phyloP scores from a whole-genome alignment of 2,113 vertebrate genomes.

The Cololabis saira region DNA sequence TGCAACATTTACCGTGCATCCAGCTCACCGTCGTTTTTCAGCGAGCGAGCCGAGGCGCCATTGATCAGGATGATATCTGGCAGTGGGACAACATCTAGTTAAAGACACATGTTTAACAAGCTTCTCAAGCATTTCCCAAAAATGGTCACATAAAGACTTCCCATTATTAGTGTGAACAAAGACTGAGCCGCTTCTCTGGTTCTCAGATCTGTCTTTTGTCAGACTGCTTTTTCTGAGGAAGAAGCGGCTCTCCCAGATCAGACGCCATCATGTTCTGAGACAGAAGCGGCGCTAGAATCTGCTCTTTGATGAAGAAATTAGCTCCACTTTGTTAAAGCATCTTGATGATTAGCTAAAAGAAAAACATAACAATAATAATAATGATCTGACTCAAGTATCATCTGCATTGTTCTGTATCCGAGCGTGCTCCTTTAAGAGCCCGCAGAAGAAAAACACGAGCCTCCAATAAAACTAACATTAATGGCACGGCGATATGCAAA shows the following conservation, averaged over 20 bases:
- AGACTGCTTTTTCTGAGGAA: conserved; percentile 43
- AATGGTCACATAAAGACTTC: conserved; percentile 60
- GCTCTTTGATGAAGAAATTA: conserved; percentile 52
- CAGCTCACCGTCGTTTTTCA: conserved; percentile 50
- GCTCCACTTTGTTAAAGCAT: conserved; percentile 45
- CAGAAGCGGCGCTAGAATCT: conserved; percentile 23
- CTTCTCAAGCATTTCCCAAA: conserved; percentile 40
- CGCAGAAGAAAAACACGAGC: conserved; percentile 32
- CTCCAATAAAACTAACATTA: conserved; percentile 69
- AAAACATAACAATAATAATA: neutral
- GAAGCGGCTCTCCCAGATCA: conserved; percentile 45
- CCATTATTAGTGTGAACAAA: conserved; percentile 63
- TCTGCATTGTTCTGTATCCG: conserved; percentile 3
- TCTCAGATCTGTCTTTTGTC: conserved; percentile 62
- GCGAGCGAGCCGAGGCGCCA: conserved; percentile 18
- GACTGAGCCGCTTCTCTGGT: conserved; percentile 41
- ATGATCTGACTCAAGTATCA: conserved; percentile 1
- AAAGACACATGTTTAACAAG: conserved; percentile 71
- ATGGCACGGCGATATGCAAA: conserved; percentile 68
- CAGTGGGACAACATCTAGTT: conserved; percentile 43
- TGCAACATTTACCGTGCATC: conserved; percentile 53
- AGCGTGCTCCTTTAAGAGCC: conserved; percentile 42
- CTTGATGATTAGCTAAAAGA: conserved; percentile 22
- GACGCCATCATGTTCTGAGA: conserved; percentile 28
- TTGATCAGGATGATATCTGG: conserved; percentile 65